Percentiles rank a stretch among this genome's conserved stretches.
Evolutionary conservation across 2,113 vertebrate species (phyloP).

Genomic region (Dasypus novemcinctus): DNA sequence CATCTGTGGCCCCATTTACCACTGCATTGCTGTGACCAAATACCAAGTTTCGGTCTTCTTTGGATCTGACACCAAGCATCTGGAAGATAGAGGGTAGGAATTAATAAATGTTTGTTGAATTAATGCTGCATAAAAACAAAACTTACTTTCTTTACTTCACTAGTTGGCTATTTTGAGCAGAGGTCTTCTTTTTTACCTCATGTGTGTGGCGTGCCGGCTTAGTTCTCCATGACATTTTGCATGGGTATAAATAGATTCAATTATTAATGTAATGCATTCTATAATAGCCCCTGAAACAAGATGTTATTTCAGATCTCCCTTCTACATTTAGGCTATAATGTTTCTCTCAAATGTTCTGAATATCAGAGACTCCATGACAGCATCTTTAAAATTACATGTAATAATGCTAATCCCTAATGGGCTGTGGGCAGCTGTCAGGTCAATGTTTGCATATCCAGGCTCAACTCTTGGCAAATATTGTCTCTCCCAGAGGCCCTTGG

Average conservation of each 20-base stretch:
- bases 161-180: neutral
- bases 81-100: neutral
- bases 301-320: neutral
- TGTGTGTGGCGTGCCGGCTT: neutral
- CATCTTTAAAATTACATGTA: neutral
- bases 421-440: neutral
- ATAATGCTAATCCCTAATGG: neutral
- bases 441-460: neutral
- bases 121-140: neutral
- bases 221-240: neutral
- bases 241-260: neutral
- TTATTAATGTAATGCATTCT: conserved; percentile 8
- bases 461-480: neutral
- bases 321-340: neutral
- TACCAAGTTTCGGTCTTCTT: neutral
- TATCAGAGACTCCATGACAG: neutral
- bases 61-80: neutral
- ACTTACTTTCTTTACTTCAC: neutral
- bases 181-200: neutral
- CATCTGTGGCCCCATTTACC: neutral
- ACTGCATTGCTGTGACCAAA: too few species aligned
- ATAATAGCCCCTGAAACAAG: neutral
- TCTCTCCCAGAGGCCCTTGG: neutral
- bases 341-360: neutral
- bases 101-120: neutral